Conservation (phyloP, 1,140 invertebrate species). For the Berghia stephanieae region DNA sequence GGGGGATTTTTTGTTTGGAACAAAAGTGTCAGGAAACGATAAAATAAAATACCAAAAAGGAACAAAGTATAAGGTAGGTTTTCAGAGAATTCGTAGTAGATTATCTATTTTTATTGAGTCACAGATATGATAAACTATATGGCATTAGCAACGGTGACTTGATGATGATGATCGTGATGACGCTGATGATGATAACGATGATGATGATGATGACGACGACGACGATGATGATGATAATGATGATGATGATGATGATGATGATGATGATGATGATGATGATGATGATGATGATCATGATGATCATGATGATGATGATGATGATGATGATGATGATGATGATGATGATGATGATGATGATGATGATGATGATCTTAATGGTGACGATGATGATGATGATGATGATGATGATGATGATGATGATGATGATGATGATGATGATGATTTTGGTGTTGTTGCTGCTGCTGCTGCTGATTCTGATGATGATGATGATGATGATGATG, state of each 20-base stretch:
- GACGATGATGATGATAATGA: constrained; percentile 2
- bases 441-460: no score
- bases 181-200: no score
- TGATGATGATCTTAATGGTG: no score
- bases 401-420: neutral
- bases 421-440: neutral
- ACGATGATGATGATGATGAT: constrained; percentile 49
- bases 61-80: no score
- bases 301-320: constrained; percentile 46
- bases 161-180: no score
- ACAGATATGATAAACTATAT: no score
- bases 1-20: no score
- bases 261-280: constrained; percentile 17
- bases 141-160: neutral
- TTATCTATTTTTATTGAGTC: no score
- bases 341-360: constrained; percentile 44
- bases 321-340: constrained; percentile 49
- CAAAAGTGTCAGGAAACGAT: neutral
- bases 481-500: neutral
- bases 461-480: neutral
- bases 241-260: neutral
- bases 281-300: constrained; percentile 32
- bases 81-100: no score
- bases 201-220: constrained; percentile 10
- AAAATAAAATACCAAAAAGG: neutral